Percentiles rank a stretch among this genome's conserved stretches.
phyloP scores from a whole-genome alignment of 2,888 invertebrate genomes.

The Helleia helle region DNA sequence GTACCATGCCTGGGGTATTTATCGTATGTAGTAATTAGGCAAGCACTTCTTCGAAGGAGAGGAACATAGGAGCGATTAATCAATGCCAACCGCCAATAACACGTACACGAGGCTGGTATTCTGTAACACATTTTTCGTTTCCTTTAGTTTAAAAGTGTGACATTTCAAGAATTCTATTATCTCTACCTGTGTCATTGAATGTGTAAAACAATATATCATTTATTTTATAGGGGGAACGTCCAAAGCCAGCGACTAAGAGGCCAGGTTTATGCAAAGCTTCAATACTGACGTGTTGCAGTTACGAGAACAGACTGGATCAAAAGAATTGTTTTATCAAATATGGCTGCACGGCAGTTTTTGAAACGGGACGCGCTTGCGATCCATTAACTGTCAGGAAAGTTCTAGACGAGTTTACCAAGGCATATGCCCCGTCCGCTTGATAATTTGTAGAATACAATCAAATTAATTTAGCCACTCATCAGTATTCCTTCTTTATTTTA shows the following conservation, averaged over 20 bases:
- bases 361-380: constrained; percentile 32
- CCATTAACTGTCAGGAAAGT: constrained; percentile 29
- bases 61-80: too few relatives aligned
- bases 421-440: constrained; percentile 28
- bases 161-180: not conserved
- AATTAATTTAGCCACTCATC: not conserved
- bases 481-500: constrained; percentile 9
- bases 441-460: not conserved
- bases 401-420: constrained; percentile 32
- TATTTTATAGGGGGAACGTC: constrained; percentile 18
- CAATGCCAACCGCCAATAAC: too few relatives aligned
- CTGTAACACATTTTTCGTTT: too few relatives aligned
- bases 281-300: constrained; percentile 43
- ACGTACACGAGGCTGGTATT: too few relatives aligned
- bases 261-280: constrained; percentile 42
- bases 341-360: constrained; percentile 31
- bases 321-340: constrained; percentile 36
- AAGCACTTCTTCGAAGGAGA: too few relatives aligned
- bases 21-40: too few relatives aligned
- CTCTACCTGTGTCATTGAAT: not conserved
- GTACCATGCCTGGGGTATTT: too few relatives aligned
- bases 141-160: too few relatives aligned
- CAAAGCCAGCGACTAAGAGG: constrained; percentile 20
- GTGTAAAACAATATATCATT: not conserved
- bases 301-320: constrained; percentile 19